A percentile compares a stretch with the other conserved stretches of the same genome.
Conservation (phyloP, 2,113 vertebrate genomes). For the Sminthopsis crassicaudata region DNA sequence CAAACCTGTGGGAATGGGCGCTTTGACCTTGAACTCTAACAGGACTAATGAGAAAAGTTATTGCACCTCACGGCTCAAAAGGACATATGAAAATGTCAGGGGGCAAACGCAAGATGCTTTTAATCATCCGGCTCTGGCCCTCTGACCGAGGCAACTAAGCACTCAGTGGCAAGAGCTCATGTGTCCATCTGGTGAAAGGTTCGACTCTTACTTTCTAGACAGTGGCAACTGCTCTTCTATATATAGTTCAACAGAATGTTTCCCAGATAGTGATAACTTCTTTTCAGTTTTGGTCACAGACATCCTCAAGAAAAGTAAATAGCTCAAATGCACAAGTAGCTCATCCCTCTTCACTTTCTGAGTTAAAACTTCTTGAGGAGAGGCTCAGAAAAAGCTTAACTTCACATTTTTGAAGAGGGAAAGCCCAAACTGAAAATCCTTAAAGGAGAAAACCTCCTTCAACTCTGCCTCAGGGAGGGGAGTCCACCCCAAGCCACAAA, state of each 20-base stretch:
- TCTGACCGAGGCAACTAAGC: neutral
- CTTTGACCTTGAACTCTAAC: neutral
- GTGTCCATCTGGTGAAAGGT: no score
- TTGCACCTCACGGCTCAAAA: neutral
- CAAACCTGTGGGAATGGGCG: neutral
- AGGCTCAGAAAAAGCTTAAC: neutral
- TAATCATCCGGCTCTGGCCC: neutral
- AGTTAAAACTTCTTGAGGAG: conserved; percentile 19
- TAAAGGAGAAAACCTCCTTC: no score
- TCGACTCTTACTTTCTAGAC: no score
- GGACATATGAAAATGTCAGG: neutral
- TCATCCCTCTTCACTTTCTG: neutral
- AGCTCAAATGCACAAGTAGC: conserved; percentile 13
- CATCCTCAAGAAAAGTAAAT: neutral
- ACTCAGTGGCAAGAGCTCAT: neutral
- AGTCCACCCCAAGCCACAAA: no score
- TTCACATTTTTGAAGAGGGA: no score
- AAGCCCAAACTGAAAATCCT: no score
- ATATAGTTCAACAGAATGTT: neutral
- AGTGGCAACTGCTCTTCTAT: neutral
- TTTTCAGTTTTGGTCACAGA: neutral
- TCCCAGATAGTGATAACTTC: neutral
- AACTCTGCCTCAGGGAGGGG: no score
- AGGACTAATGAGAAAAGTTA: neutral
- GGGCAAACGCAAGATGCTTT: neutral